Conservation (phyloP, 2,888 invertebrate species). For the Cynaeus angustus region DNA sequence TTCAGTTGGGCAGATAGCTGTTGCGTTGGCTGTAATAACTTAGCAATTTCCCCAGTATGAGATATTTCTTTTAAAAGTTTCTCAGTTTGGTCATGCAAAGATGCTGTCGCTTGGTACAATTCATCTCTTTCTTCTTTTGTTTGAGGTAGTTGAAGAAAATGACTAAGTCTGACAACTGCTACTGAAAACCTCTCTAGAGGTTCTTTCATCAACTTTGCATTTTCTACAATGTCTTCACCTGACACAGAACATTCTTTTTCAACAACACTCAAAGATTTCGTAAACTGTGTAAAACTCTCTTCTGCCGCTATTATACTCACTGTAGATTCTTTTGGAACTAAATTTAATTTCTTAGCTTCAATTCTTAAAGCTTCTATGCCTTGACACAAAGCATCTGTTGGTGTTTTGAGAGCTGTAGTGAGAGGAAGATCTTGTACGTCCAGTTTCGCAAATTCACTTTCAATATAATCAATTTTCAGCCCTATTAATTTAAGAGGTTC, state of each 20-base stretch:
- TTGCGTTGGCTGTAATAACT: slow-evolving; percentile 11
- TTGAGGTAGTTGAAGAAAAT: slow-evolving; percentile 42
- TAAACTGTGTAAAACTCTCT: slow-evolving; percentile 28
- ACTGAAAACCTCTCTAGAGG: slow-evolving; percentile 28
- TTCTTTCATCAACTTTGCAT: slow-evolving; percentile 44
- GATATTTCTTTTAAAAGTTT: slow-evolving; percentile 29
- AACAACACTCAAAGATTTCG: slow-evolving; percentile 42
- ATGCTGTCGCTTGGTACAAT: slow-evolving; percentile 47
- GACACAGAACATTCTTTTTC: slow-evolving; percentile 9
- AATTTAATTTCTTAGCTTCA: neutral
- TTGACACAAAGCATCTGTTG: slow-evolving; percentile 8
- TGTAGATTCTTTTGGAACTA: slow-evolving; percentile 9
- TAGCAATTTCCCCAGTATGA: slow-evolving; percentile 1
- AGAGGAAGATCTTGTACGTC: slow-evolving; percentile 18
- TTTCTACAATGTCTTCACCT: slow-evolving; percentile 36
- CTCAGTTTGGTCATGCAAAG: slow-evolving; percentile 49
- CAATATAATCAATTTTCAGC: slow-evolving; percentile 52
- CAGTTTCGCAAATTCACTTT: slow-evolving; percentile 32
- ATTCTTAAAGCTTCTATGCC: slow-evolving; percentile 23
- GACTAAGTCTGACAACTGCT: slow-evolving; percentile 18
- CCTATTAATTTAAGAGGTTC: slow-evolving; percentile 54
- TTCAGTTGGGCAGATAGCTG: slow-evolving; percentile 22
- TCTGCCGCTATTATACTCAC: slow-evolving; percentile 21
- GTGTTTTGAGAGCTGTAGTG: neutral
- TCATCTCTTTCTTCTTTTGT: slow-evolving; percentile 44